Base-by-base conservation (phyloP, 1,140 invertebrate genomes). In the Xylocopa sonorina region DNA sequence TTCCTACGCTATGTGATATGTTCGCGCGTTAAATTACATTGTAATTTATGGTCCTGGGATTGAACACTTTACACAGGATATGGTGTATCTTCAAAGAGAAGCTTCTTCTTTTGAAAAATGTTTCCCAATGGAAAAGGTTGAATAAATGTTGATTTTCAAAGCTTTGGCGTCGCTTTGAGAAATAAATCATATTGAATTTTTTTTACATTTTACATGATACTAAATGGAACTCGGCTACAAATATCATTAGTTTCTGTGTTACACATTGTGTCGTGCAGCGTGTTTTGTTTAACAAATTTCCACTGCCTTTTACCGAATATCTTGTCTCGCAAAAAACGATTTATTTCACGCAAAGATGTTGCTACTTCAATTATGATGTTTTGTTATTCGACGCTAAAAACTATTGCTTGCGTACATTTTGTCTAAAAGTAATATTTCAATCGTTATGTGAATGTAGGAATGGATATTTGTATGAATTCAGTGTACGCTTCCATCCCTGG, bases 401-500 rank as follows among this genome's bases (percentile, higher is more conserved):
- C 57, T 84, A 51, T 51, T 16, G n/a, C 48, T n/a, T n/a, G 18
- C 50, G 29, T 12, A 67, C 62, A 53, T 41, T 69, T 46, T 32
- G 10, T 38, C n/a, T 73, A 77, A 72, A 34, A 73, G 43, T 82
- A 86, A 82, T 55, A 72, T 58, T 83, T 60, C n/a, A 48, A 82
- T 41, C 74, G 64, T 85, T 66, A 68, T 86, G 57, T 80, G 46
- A 83, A 77, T 85, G 48, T 88, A 90, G 85, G 79, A 84, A 88
- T 86, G 81, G 80, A 84, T 89, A 72, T 88, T 88, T 90, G 69
- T 87, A 88, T 92, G 90, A 92, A 93, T 93, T 89, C 90, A 89
- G 91, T 93, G 80, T 93, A 91, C 82, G 89, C 91, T 60, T 81
- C 94, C 90, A 94, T 94, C 92, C 93, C 94, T 85, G 93, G 93